phyloP scores from a whole-genome alignment of 2,113 vertebrate genomes.

The Okapia johnstoni region DNA sequence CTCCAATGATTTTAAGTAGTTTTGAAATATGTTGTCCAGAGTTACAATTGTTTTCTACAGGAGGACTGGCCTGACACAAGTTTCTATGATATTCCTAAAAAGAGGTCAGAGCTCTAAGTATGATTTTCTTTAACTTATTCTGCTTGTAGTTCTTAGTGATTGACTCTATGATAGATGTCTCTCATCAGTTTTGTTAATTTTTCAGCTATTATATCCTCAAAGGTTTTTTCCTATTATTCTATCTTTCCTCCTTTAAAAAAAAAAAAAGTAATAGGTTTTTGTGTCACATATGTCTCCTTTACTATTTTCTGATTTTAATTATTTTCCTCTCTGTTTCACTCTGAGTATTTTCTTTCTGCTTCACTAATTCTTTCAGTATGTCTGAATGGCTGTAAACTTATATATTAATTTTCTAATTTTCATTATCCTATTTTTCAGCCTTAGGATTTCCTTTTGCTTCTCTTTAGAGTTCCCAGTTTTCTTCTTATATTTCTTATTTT shows the following conservation, averaged over 20 bases:
- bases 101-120: not conserved
- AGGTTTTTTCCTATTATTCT: not conserved
- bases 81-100: not conserved
- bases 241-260: not conserved
- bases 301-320: not conserved
- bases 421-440: not conserved
- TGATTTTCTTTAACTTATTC: not conserved
- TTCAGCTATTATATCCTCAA: not conserved
- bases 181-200: not conserved
- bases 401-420: not conserved
- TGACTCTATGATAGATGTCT: not conserved
- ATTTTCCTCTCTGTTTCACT: not conserved
- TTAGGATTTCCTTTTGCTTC: not conserved
- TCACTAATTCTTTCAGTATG: not conserved
- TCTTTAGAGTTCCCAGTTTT: not conserved
- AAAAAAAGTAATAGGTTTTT: not conserved
- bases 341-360: not conserved
- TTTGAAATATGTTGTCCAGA: not conserved
- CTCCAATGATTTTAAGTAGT: not conserved
- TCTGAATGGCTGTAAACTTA: not conserved
- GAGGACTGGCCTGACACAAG: not conserved
- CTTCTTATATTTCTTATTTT: not conserved
- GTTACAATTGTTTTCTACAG: not conserved
- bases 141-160: not conserved
- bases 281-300: not conserved